phyloP scores from a whole-genome alignment of 2,113 vertebrate genomes.

The cat (Felis catus) region DNA sequence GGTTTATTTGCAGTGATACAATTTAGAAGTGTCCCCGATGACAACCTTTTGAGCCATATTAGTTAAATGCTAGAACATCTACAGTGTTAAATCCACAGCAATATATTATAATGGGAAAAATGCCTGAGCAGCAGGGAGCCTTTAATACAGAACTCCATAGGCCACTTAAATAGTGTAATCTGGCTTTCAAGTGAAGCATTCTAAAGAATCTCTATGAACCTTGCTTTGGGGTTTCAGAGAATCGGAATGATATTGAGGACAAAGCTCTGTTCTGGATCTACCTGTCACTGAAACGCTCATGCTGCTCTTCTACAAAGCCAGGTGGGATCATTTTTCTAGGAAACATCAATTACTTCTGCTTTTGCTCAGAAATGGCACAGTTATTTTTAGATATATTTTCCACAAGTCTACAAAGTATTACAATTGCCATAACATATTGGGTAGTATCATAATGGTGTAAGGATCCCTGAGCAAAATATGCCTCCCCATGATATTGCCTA shows the following conservation, averaged over 20 bases:
- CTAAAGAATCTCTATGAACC: slow-evolving; percentile 79
- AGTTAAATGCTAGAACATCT: slow-evolving; percentile 79
- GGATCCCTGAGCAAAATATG: slow-evolving; percentile 60
- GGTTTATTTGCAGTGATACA: slow-evolving; percentile 81
- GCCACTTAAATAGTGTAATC: slow-evolving; percentile 83
- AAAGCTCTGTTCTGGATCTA: slow-evolving; percentile 80
- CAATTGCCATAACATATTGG: slow-evolving; percentile 83
- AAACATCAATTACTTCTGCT: slow-evolving; percentile 85
- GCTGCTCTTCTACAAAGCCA: slow-evolving; percentile 85
- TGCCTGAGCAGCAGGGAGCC: slow-evolving; percentile 81
- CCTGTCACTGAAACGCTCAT: slow-evolving; percentile 76
- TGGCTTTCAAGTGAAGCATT: slow-evolving; percentile 79
- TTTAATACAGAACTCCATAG: slow-evolving; percentile 76
- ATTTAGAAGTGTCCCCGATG: slow-evolving; percentile 79
- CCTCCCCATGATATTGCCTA: neutral
- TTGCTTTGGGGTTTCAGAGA: slow-evolving; percentile 81
- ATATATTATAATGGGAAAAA: slow-evolving; percentile 79
- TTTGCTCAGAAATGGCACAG: slow-evolving; percentile 86
- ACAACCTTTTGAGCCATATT: slow-evolving; percentile 81
- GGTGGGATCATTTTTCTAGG: slow-evolving; percentile 86
- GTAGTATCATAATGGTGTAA: slow-evolving; percentile 76
- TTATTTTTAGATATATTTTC: slow-evolving; percentile 89
- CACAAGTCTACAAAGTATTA: slow-evolving; percentile 84
- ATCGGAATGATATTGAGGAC: slow-evolving; percentile 76
- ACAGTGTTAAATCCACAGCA: slow-evolving; percentile 76